Percentiles rank a stretch among this genome's conserved stretches.
phyloP scores from a whole-genome alignment of 2,113 vertebrate species.

The Todiramphus saurophagus region DNA sequence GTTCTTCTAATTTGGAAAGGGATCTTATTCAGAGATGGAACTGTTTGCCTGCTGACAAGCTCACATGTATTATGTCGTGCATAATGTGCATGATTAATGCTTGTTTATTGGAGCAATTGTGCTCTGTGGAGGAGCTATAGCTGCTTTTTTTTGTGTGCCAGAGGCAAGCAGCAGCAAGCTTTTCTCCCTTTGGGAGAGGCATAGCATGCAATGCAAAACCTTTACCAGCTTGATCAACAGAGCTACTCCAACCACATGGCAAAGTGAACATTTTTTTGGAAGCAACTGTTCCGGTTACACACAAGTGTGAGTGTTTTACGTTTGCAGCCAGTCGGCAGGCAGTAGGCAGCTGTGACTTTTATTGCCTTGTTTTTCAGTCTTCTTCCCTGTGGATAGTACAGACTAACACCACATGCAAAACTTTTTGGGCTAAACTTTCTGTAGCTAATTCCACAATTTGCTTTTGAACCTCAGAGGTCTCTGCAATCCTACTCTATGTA shows the following conservation, averaged over 20 bases:
- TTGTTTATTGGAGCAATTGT: slow-evolving; percentile 71
- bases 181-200: slow-evolving; percentile 8
- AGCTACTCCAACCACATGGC: not conserved
- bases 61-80: slow-evolving; percentile 72
- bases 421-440: not conserved
- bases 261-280: not conserved
- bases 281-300: not conserved
- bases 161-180: slow-evolving; percentile 52
- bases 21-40: slow-evolving; percentile 31
- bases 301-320: not conserved
- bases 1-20: slow-evolving; percentile 70
- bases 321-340: not conserved
- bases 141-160: slow-evolving; percentile 36
- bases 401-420: not conserved
- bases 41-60: slow-evolving; percentile 64
- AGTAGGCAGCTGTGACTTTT: not conserved
- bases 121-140: slow-evolving; percentile 59
- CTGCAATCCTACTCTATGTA: not conserved
- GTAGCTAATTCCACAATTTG: not conserved
- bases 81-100: slow-evolving; percentile 77
- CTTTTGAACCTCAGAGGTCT: not conserved
- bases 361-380: not conserved
- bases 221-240: not conserved
- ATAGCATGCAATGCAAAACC: not conserved
- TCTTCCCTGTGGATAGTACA: not conserved